phyloP scores from a whole-genome alignment of 2,113 vertebrate species.

The Scatophagus argus region DNA sequence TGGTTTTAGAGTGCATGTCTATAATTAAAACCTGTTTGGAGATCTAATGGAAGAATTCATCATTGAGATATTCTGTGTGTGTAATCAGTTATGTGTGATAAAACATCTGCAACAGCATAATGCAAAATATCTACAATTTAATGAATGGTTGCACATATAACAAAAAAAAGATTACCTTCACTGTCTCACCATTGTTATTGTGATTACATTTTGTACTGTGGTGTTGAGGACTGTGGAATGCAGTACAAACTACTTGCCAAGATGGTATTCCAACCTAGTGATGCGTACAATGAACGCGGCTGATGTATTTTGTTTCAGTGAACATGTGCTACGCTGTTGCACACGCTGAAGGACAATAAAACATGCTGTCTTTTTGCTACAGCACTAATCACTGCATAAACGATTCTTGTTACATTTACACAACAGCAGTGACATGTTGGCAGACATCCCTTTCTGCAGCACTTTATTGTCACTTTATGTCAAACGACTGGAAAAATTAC shows the following conservation, averaged over 20 bases:
- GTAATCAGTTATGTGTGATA: constrained; percentile 1
- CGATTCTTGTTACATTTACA: not conserved
- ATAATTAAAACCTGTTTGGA: constrained; percentile 1
- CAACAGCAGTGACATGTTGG: not conserved
- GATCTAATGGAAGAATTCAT: constrained; percentile 8
- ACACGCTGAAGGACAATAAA: constrained; percentile 61
- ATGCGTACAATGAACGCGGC: not conserved
- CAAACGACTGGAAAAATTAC: constrained; percentile 62
- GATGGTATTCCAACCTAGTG: constrained; percentile 17
- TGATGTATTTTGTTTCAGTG: constrained; percentile 41
- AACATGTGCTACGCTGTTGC: constrained; percentile 34
- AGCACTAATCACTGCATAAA: constrained; percentile 20
- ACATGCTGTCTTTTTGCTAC: constrained; percentile 58
- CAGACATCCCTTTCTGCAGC: constrained; percentile 36
- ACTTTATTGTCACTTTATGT: constrained; percentile 63
- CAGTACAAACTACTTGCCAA: constrained; percentile 1
- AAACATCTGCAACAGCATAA: not conserved
- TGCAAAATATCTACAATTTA: not conserved
- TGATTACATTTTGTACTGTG: constrained; percentile 8
- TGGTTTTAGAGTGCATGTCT: constrained; percentile 50
- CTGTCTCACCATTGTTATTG: constrained; percentile 1
- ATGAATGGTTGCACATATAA: constrained; percentile 5
- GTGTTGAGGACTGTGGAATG: constrained; percentile 9
- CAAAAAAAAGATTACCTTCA: constrained; percentile 18
- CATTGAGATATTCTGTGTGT: constrained; percentile 23